Evolutionary conservation across 2,797 vertebrate species (phyloP).

Genomic region (Lacerta agilis): DNA sequence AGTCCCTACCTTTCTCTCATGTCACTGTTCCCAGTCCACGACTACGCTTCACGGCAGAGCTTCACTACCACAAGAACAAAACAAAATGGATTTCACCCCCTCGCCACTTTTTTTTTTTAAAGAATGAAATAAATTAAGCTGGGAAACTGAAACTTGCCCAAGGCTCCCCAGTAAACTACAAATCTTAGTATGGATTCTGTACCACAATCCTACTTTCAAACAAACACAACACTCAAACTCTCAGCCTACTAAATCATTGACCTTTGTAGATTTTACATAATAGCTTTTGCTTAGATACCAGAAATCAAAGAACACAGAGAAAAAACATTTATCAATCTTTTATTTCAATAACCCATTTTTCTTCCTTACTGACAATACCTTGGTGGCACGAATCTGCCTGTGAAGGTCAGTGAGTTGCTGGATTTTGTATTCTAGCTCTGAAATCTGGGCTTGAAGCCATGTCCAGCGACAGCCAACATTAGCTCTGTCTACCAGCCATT

Average conservation of each 20-base stretch:
- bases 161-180: not conserved
- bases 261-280: constrained; percentile 14
- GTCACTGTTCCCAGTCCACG: not conserved
- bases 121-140: not conserved
- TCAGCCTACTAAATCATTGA: not conserved
- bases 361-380: constrained; percentile 80
- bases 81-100: not conserved
- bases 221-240: not conserved
- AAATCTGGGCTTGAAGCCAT: constrained; percentile 92
- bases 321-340: not conserved
- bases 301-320: not conserved
- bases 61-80: not conserved
- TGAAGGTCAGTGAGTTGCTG: constrained; percentile 86
- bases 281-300: constrained; percentile 25
- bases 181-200: not conserved
- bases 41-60: not conserved
- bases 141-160: not conserved
- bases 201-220: not conserved
- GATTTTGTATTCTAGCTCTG: constrained; percentile 89
- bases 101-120: not conserved
- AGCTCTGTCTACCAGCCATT: constrained; percentile 89
- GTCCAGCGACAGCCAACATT: constrained; percentile 92
- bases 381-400: constrained; percentile 85
- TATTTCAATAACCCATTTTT: constrained; percentile 46
- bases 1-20: not conserved